phyloP scores from a whole-genome alignment of 2,797 vertebrate species.

The Epinephelus awoara region DNA sequence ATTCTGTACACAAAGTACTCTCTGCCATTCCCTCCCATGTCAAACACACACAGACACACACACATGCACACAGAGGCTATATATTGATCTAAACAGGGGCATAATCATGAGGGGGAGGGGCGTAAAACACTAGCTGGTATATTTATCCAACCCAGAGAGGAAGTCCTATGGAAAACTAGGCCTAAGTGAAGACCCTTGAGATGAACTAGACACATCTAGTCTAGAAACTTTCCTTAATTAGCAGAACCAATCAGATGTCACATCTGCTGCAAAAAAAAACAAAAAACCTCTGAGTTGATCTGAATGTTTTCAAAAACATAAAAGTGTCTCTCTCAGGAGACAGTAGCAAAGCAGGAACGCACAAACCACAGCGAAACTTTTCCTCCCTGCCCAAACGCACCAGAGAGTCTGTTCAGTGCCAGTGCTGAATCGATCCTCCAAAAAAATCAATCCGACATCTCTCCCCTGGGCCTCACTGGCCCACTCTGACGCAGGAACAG shows the following conservation, averaged over 20 bases:
- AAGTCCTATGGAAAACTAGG: slow-evolving; percentile 75
- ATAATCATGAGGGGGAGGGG: slow-evolving; percentile 74
- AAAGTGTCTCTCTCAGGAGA: slow-evolving; percentile 46
- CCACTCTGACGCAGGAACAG: slow-evolving; percentile 73
- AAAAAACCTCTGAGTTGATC: slow-evolving; percentile 47
- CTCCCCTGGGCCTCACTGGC: slow-evolving; percentile 73
- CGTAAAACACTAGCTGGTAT: slow-evolving; percentile 69
- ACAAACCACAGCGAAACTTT: slow-evolving; percentile 49
- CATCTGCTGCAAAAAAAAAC: slow-evolving; percentile 34
- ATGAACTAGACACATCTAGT: slow-evolving; percentile 50
- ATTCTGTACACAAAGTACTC: slow-evolving; percentile 83
- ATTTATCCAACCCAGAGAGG: slow-evolving; percentile 73
- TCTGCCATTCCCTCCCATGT: slow-evolving; percentile 73
- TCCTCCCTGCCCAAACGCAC: slow-evolving; percentile 55
- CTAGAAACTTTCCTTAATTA: slow-evolving; percentile 62
- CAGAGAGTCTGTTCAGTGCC: slow-evolving; percentile 59
- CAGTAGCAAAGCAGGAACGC: slow-evolving; percentile 42
- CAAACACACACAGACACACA: slow-evolving; percentile 44
- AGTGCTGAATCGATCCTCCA: slow-evolving; percentile 75
- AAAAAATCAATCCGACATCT: slow-evolving; percentile 79
- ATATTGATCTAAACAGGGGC: slow-evolving; percentile 82
- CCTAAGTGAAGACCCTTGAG: slow-evolving; percentile 63
- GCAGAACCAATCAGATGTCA: slow-evolving; percentile 62
- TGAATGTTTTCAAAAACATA: slow-evolving; percentile 56
- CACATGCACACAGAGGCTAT: slow-evolving; percentile 48